A percentile compares a stretch with the other conserved stretches of the same genome.
Conservation (phyloP, 2,113 vertebrate genomes). For the Cyanistes caeruleus region DNA sequence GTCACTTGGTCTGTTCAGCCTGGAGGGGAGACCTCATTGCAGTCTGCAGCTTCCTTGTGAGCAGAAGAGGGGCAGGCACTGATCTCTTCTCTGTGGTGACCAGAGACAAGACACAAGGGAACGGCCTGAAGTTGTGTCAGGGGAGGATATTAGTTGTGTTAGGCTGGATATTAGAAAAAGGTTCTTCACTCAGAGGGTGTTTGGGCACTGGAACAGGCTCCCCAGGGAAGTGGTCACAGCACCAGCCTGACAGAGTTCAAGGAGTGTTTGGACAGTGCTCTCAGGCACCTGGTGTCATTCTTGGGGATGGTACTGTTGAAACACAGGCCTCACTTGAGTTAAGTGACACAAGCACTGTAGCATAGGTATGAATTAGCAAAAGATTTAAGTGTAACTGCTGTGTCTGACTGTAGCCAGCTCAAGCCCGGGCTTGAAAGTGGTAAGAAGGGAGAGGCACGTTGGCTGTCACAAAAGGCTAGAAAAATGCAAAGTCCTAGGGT, state of each 20-base stretch:
- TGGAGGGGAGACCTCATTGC: fast-evolving
- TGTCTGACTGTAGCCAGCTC: background rate
- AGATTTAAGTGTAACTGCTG: background rate
- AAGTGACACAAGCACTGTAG: background rate
- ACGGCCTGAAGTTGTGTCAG: background rate
- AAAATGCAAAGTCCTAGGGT: background rate
- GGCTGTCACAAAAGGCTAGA: background rate
- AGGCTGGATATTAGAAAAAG: fast-evolving
- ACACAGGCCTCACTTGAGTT: background rate
- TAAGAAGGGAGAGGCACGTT: background rate
- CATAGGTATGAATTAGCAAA: background rate
- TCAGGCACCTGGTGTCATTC: background rate
- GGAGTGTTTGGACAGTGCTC: fast-evolving
- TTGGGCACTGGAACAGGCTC: background rate
- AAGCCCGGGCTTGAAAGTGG: background rate
- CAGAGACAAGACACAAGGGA: background rate
- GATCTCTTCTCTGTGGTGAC: background rate
- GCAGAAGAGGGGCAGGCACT: background rate
- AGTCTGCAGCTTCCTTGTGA: background rate
- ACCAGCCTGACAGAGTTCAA: background rate
- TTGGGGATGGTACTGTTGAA: background rate
- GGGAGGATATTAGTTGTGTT: no score
- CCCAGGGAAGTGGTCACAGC: no score
- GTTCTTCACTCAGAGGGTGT: background rate
- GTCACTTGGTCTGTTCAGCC: background rate